Percentiles rank a stretch among this genome's conserved stretches.
Conservation (phyloP, 2,797 vertebrate genomes). For the Eremophila alpestris region DNA sequence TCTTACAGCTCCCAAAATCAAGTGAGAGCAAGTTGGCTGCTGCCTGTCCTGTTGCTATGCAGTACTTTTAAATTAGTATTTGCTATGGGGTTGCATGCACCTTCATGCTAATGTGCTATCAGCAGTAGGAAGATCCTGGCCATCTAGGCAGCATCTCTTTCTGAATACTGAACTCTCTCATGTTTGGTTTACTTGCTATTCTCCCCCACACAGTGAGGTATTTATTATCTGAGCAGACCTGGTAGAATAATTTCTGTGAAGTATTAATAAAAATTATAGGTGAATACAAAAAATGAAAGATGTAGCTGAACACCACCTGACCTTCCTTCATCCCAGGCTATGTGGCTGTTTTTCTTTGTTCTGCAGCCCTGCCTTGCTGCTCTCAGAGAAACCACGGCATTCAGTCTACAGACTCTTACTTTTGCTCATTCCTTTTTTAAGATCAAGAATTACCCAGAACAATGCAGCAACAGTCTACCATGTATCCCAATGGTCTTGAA, state of each 20-base stretch:
- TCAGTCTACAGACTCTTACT: not conserved
- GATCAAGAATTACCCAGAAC: not conserved
- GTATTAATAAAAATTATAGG: not conserved
- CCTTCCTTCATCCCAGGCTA: not conserved
- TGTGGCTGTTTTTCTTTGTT: not conserved
- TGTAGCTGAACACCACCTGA: not conserved
- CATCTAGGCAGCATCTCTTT: not conserved
- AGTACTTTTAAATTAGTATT: not conserved
- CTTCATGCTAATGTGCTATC: not conserved
- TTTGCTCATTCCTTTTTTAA: not conserved
- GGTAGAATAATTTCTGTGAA: not conserved
- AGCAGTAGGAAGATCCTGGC: not conserved
- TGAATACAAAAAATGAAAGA: not conserved
- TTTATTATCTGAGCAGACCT: not conserved
- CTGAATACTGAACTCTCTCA: not conserved
- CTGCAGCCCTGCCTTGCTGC: not conserved
- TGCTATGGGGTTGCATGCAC: not conserved
- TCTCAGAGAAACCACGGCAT: not conserved
- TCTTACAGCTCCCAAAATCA: not conserved
- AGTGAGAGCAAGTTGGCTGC: not conserved
- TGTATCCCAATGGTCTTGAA: not conserved
- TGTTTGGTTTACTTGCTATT: not conserved
- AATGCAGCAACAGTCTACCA: not conserved
- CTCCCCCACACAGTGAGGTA: not conserved
- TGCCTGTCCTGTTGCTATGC: not conserved